Conservation (phyloP, 2,888 invertebrate genomes). For the Ochropleura plecta region DNA sequence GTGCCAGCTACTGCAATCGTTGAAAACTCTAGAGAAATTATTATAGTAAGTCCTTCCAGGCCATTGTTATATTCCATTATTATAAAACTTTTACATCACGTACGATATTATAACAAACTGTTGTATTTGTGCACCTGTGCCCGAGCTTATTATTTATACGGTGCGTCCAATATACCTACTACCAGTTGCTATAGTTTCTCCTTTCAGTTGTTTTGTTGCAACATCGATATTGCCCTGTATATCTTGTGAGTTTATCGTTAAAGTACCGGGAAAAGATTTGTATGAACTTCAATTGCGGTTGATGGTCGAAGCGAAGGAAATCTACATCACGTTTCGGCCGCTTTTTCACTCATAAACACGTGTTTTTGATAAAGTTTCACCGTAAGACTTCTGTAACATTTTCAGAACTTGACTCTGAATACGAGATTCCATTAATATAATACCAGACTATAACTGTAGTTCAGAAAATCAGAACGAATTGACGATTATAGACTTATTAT, state of each 20-base stretch:
- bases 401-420: no score
- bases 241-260: constrained; percentile 1
- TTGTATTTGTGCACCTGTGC: constrained; percentile 66
- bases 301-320: no score
- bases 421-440: no score
- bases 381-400: no score
- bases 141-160: constrained; percentile 43
- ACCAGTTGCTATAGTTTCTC: constrained; percentile 27
- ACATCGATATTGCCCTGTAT: constrained; percentile 29
- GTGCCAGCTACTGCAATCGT: background rate
- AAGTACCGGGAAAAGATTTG: no score
- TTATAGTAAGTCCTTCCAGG: background rate
- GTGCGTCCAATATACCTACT: constrained; percentile 52
- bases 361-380: no score
- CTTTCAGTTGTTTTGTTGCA: constrained; percentile 35
- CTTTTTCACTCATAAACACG: no score
- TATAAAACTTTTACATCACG: constrained; percentile 42
- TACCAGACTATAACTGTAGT: no score
- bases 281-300: no score
- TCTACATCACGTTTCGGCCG: no score
- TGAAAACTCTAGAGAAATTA: background rate
- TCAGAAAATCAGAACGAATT: no score
- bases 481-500: no score
- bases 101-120: constrained; percentile 54
- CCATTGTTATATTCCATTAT: background rate